Evolutionary conservation across 2,888 invertebrate genomes (phyloP), one percentile per base, ranked within the genome.

Genomic region (Hirtodrosophila confusa): DNA sequence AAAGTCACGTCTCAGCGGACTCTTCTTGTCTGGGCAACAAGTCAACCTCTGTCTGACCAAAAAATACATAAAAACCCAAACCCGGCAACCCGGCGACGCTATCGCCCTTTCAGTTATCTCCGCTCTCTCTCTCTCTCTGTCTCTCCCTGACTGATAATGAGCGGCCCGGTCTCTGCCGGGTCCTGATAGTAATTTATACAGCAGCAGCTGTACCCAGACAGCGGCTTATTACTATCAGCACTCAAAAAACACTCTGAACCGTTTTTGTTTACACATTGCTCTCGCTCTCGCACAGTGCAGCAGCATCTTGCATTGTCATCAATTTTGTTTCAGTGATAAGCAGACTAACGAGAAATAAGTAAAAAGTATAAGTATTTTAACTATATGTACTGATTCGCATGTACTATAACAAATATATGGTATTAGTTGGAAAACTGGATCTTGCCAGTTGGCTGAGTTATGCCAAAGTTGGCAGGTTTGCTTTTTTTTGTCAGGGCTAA

Each of bases 181-280:
- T 76, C 66, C 75, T 78, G 76, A 82, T 78, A 88, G 71, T 82
- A 88, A 86, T 83, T 88, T 88, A 87, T 86, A 75, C 88, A 77
- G 75, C 78, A 74, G 75, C 65, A 68, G 80, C 82, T 86, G 85
- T 80, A 80, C 80, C 80, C 80, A 60, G 47, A 37, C 10, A 17
- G 17, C 17, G 17, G 48, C 63, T 51, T 51, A 49, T 40, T 24
- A 54, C 23, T 68, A 68, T 50, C 55, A 54, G 39, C 39, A 24
- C 41, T 47, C 49, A 47, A 33, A 39, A 55, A 27, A 55, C 31
- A 27, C 36, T 44, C n/a, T 55, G 10, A 39, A 7, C 11, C 5
- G 1, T 40, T 33, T 66, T 66, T 66, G 66, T 66, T 66, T 66
- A 66, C 67, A 66, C 57, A 53, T 67, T 17, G 17, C 11, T 44